phyloP scores from a whole-genome alignment of 64 coral and sea anemone species.

The Stichodactyla helianthus region DNA sequence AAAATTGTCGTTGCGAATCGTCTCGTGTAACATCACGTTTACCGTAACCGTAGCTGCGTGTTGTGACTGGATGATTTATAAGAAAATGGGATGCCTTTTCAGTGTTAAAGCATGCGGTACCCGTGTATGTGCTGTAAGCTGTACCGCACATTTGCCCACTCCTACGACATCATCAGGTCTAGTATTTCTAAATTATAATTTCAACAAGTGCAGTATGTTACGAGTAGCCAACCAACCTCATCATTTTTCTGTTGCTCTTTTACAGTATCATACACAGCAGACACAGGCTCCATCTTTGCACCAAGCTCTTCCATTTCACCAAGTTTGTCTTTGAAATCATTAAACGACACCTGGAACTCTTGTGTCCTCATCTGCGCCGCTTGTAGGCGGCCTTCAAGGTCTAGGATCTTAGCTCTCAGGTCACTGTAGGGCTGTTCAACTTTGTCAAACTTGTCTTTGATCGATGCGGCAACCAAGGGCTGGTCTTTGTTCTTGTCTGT shows the following conservation, averaged over 20 bases:
- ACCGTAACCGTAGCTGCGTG: too few species aligned
- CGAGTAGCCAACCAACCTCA: conserved; percentile 43
- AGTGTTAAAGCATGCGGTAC: too few species aligned
- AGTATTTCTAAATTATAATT: too few species aligned
- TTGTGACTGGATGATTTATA: too few species aligned
- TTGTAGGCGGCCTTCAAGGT: conserved; percentile 81
- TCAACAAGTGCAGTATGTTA: not conserved
- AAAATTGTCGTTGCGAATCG: too few species aligned
- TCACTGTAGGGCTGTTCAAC: conserved; percentile 76
- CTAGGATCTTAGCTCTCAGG: conserved; percentile 49
- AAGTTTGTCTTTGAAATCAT: conserved; percentile 77
- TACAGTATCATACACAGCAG: conserved; percentile 78
- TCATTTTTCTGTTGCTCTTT: conserved; percentile 72
- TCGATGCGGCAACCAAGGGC: conserved; percentile 63
- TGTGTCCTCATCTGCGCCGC: conserved; percentile 90
- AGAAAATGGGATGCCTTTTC: too few species aligned
- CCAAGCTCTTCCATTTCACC: conserved; percentile 76
- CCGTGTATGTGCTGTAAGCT: too few species aligned
- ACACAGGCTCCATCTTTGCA: conserved; percentile 60
- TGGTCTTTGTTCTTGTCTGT: conserved; percentile 81
- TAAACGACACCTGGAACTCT: conserved; percentile 84
- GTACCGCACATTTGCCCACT: too few species aligned
- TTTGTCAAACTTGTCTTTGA: conserved; percentile 89
- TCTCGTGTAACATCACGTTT: too few species aligned
- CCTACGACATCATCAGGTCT: too few species aligned